Evolutionary conservation across 2,113 vertebrate species (phyloP).

Genomic region (human): DNA sequence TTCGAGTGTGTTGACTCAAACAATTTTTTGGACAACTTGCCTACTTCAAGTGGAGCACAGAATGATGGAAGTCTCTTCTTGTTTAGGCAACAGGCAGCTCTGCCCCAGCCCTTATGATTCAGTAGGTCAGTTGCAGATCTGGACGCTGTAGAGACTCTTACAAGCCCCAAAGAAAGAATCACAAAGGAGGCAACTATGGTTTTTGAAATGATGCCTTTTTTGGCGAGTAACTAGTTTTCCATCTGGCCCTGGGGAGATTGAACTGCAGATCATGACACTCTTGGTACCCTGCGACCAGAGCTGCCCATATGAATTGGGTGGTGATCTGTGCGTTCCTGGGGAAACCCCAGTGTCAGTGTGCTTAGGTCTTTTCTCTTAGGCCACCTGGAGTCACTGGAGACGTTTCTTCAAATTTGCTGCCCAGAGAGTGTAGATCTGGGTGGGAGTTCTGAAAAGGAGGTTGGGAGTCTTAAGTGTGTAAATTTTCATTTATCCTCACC

Average conservation of each 20-base stretch:
- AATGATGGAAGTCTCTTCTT: not conserved
- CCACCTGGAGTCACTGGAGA: not conserved
- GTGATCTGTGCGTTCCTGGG: not conserved
- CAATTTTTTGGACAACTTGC: not conserved
- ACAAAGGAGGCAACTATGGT: not conserved
- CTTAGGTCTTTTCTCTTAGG: not conserved
- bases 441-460: not conserved
- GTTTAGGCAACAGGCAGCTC: not conserved
- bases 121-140: not conserved
- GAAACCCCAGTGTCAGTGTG: not conserved
- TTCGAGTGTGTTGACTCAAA: not conserved
- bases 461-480: not conserved
- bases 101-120: not conserved
- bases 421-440: not conserved
- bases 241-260: not conserved
- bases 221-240: not conserved
- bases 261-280: not conserved
- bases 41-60: not conserved
- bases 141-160: not conserved
- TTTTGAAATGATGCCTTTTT: not conserved
- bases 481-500: not conserved
- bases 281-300: not conserved
- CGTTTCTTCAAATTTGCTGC: not conserved
- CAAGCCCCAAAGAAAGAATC: not conserved
- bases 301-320: not conserved